Evolutionary conservation across 1,140 invertebrate genomes (phyloP).

Genomic region (Ostrea denselamellosa): DNA sequence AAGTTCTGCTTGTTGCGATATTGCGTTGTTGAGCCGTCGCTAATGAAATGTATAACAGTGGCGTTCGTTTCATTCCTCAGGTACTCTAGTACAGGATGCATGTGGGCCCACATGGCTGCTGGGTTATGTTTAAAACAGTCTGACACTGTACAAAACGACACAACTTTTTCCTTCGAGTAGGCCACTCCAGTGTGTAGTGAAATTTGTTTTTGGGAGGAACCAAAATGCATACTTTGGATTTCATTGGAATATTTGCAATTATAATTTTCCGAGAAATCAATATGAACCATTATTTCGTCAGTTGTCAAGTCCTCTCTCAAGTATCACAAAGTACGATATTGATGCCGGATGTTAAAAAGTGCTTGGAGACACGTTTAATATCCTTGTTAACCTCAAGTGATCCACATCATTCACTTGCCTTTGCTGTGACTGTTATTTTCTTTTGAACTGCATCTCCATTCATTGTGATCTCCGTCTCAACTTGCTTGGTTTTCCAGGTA

Average conservation of each 20-base stretch:
- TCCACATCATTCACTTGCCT: slow-evolving; percentile 5
- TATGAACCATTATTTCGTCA: slow-evolving; percentile 46
- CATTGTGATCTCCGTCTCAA: slow-evolving; percentile 33
- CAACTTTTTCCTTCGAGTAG: background rate
- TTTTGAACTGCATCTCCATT: slow-evolving; percentile 3
- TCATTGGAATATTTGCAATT: slow-evolving; percentile 53
- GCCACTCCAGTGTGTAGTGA: slow-evolving; percentile 55
- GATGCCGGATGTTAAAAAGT: slow-evolving; percentile 45
- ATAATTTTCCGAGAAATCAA: slow-evolving; percentile 58
- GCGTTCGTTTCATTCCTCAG: slow-evolving; percentile 40
- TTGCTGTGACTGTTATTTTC: slow-evolving; percentile 23
- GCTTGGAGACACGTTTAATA: background rate
- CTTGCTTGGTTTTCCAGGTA: slow-evolving; percentile 41
- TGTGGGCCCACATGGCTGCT: slow-evolving; percentile 52
- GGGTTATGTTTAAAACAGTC: slow-evolving; percentile 45
- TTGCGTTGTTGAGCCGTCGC: slow-evolving; percentile 62
- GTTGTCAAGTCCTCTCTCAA: background rate
- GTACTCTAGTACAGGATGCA: slow-evolving; percentile 50
- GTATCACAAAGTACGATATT: background rate
- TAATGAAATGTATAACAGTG: slow-evolving; percentile 54
- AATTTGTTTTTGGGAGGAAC: slow-evolving; percentile 53
- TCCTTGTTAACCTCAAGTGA: background rate
- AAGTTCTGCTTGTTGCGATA: slow-evolving; percentile 61
- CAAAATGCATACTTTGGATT: slow-evolving; percentile 60
- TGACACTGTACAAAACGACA: slow-evolving; percentile 54